Conservation (phyloP, 2,888 invertebrate species). For the Zootermopsis nevadensis region DNA sequence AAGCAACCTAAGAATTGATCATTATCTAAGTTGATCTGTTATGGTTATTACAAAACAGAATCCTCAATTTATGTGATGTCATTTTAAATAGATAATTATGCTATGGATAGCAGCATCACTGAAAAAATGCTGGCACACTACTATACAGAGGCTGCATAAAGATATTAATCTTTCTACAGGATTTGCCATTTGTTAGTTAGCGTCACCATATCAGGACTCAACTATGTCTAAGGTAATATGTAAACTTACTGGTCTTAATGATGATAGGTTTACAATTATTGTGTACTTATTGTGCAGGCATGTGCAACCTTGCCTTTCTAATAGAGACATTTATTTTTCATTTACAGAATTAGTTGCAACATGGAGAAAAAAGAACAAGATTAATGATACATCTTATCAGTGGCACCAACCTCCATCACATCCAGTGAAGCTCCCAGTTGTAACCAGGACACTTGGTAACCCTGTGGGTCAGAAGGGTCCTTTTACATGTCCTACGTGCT, state of each 20-base stretch:
- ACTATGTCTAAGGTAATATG: no score
- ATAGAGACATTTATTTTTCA: neutral
- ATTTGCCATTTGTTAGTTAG: neutral
- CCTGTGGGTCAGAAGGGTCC: slow-evolving; percentile 14
- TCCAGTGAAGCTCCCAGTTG: neutral
- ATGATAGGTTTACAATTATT: neutral
- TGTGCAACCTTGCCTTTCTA: neutral
- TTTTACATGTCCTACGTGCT: slow-evolving; percentile 57
- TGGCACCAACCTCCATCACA: slow-evolving; percentile 13
- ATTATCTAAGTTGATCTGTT: no score
- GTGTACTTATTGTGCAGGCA: neutral
- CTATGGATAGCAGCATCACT: no score
- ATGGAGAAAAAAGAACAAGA: neutral
- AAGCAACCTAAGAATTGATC: no score
- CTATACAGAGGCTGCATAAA: no score
- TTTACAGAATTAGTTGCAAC: neutral
- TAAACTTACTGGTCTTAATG: no score
- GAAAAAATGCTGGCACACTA: no score
- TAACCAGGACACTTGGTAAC: neutral
- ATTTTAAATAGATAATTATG: no score
- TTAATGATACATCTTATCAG: neutral
- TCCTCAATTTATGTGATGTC: no score
- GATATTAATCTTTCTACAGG: neutral
- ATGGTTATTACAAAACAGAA: no score
- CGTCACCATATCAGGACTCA: neutral